Conservation (phyloP, 1,140 invertebrate genomes). For the Magallana angulata region DNA sequence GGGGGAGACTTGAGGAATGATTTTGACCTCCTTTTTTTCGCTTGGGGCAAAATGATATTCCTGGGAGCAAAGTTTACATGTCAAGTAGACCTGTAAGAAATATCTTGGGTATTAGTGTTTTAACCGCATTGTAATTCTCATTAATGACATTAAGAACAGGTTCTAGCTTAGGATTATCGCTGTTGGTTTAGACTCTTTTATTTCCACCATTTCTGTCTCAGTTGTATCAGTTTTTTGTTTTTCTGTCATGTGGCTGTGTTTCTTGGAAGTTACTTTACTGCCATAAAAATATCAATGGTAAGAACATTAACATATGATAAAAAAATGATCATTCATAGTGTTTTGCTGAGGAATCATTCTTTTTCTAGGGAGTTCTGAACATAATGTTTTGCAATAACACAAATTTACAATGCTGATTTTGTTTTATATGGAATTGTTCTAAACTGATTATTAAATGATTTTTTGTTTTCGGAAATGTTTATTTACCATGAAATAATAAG, state of each 20-base stretch:
- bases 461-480: no score
- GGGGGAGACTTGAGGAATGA: no score
- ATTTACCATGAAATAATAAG: no score
- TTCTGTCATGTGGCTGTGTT: not conserved
- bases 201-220: not conserved
- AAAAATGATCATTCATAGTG: no score
- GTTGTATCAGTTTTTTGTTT: not conserved
- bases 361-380: no score
- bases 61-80: not conserved
- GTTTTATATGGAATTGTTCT: no score
- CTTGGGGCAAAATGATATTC: not conserved
- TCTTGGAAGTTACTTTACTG: not conserved
- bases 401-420: no score
- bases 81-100: not conserved
- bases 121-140: constrained; percentile 6
- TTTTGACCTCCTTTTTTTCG: not conserved
- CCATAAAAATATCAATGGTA: constrained; percentile 4
- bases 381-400: no score
- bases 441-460: no score
- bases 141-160: constrained; percentile 7
- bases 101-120: not conserved
- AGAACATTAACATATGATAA: not conserved
- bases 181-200: constrained; percentile 22
- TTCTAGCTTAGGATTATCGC: not conserved
- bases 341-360: no score